Conservation (phyloP, 2,888 invertebrate genomes). For the Cenopis cana region DNA sequence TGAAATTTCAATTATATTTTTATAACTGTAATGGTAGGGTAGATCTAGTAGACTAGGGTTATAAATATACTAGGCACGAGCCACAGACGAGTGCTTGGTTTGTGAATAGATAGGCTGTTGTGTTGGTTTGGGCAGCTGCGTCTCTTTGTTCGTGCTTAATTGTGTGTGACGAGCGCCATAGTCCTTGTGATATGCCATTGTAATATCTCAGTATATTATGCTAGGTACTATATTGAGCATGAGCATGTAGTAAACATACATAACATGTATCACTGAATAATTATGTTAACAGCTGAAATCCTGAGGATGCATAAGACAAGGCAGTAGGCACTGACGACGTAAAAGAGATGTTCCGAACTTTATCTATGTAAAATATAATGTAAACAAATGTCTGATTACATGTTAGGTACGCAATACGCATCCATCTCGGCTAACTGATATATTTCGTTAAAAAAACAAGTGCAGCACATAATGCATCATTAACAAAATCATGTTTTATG, state of each 20-base stretch:
- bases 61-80: neutral
- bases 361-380: no score
- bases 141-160: conserved; percentile 20
- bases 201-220: neutral
- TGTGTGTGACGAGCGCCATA: conserved; percentile 14
- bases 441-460: no score
- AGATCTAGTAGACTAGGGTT: neutral
- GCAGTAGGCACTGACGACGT: no score
- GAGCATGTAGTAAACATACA: neutral
- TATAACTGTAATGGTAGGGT: neutral
- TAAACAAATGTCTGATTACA: no score
- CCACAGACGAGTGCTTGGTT: neutral
- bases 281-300: neutral
- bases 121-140: neutral
- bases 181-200: conserved; percentile 4
- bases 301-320: neutral
- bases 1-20: neutral
- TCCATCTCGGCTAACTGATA: no score
- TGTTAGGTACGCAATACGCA: no score
- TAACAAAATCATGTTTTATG: no score
- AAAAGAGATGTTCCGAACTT: no score
- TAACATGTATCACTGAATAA: neutral
- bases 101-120: neutral
- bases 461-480: no score
- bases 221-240: neutral